Evolutionary conservation across 37 sponge, comb jelly and placozoan genomes (phyloP).

Genomic region (Agelas oroides): DNA sequence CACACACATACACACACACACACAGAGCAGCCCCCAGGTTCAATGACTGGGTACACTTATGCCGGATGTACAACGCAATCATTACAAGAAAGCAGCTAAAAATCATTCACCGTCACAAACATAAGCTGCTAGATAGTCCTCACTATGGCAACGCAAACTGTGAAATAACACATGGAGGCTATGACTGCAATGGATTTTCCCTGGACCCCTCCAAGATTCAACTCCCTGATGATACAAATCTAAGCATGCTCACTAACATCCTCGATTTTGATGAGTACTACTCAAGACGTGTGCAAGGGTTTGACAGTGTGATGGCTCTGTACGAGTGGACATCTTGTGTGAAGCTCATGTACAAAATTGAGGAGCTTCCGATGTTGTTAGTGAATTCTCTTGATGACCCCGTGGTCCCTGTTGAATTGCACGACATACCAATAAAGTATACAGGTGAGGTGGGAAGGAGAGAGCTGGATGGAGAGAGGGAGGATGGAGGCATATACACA

Average conservation of each 20-base stretch:
- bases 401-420: constrained; percentile 47
- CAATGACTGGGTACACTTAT: constrained; percentile 15
- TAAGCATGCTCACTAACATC: constrained; percentile 29
- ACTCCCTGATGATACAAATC: constrained; percentile 33
- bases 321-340: constrained; percentile 50
- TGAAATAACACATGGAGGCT: constrained; percentile 30
- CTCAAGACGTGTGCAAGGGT: constrained; percentile 72
- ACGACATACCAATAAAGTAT: constrained; percentile 45
- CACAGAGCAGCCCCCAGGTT: neutral
- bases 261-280: constrained; percentile 68
- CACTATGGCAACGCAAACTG: neutral
- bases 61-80: constrained; percentile 43
- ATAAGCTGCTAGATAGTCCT: neutral
- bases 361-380: constrained; percentile 73
- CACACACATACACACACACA: too few species aligned
- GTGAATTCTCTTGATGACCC: constrained; percentile 90
- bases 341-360: constrained; percentile 46
- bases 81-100: constrained; percentile 48
- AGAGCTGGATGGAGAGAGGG: too few species aligned
- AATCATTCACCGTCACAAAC: constrained; percentile 29
- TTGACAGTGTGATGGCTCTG: constrained; percentile 56
- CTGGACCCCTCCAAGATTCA: constrained; percentile 14
- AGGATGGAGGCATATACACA: too few species aligned
- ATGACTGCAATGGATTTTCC: constrained; percentile 68
- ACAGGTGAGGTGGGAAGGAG: constrained; percentile 41